phyloP scores from a whole-genome alignment of 2,888 invertebrate genomes.

The Idaea dimidiata region DNA sequence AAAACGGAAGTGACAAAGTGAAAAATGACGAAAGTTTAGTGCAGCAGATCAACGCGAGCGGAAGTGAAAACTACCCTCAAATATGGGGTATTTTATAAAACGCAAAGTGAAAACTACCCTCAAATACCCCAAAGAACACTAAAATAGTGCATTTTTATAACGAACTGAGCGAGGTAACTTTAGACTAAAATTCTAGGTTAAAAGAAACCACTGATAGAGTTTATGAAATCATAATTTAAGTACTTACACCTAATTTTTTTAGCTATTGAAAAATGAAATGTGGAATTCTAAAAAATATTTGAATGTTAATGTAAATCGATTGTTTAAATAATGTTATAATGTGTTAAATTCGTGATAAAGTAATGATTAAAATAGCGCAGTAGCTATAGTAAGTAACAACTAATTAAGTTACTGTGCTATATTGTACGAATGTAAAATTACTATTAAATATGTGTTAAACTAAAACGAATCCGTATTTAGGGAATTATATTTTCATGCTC shows the following conservation, averaged over 20 bases:
- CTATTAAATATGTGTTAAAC: not conserved
- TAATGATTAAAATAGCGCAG: too few species aligned
- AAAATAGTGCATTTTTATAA: constrained; percentile 35
- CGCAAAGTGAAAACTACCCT: constrained; percentile 27
- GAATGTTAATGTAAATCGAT: constrained; percentile 61
- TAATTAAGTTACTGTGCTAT: constrained; percentile 56
- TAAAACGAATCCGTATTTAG: constrained; percentile 43
- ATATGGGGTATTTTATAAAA: too few species aligned
- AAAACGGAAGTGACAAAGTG: not conserved
- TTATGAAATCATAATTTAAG: constrained; percentile 43
- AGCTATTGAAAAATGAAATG: constrained; percentile 52
- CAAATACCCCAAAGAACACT: constrained; percentile 40
- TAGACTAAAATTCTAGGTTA: constrained; percentile 26
- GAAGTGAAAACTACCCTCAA: constrained; percentile 34
- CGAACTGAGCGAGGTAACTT: constrained; percentile 38
- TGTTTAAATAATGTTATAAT: constrained; percentile 67
- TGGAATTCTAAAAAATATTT: constrained; percentile 64
- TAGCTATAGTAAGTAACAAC: too few species aligned
- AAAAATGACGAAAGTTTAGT: not conserved
- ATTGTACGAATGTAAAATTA: constrained; percentile 10
- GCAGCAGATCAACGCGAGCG: not conserved
- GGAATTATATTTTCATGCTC: not conserved
- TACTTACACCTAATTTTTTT: constrained; percentile 44
- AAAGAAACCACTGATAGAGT: constrained; percentile 45
- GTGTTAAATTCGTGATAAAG: constrained; percentile 72